Evolutionary conservation across 1,140 invertebrate genomes (phyloP).

Genomic region (Drosophila orena): DNA sequence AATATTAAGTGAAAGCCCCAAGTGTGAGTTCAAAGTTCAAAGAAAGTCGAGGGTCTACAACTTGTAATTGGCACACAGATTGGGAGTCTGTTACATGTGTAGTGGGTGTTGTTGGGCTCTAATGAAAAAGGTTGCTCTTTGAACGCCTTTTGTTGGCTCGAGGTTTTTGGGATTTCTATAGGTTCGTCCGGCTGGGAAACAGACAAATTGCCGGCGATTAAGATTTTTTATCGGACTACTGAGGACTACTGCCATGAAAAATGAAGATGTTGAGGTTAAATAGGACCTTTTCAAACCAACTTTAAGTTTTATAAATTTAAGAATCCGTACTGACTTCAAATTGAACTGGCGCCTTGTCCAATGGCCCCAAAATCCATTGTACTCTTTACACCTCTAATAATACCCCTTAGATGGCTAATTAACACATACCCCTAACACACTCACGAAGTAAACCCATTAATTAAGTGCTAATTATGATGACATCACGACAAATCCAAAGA

Average conservation of each 20-base stretch:
- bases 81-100: constrained; percentile 31
- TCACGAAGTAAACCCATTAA: constrained; percentile 36
- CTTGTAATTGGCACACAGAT: constrained; percentile 59
- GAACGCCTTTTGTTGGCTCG: constrained; percentile 40
- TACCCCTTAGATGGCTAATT: constrained; percentile 35
- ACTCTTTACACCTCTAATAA: constrained; percentile 55
- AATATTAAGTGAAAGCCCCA: constrained; percentile 8
- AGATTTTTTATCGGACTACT: constrained; percentile 69
- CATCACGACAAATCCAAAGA: constrained; percentile 16
- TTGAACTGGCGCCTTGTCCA: not conserved
- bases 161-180: constrained; percentile 31
- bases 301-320: not conserved
- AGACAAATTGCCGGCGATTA: constrained; percentile 76
- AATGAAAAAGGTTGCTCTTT: constrained; percentile 64
- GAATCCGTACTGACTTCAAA: not conserved
- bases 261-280: constrained; percentile 49
- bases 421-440: constrained; percentile 45
- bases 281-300: too few species aligned
- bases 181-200: constrained; percentile 17
- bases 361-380: constrained; percentile 1
- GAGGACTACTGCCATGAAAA: constrained; percentile 42
- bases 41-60: constrained; percentile 29
- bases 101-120: constrained; percentile 31
- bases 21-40: constrained; percentile 55
- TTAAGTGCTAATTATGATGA: constrained; percentile 55